Evolutionary conservation across 23 tunicate species (phyloP).

Genomic region (Ciona savignyi): DNA sequence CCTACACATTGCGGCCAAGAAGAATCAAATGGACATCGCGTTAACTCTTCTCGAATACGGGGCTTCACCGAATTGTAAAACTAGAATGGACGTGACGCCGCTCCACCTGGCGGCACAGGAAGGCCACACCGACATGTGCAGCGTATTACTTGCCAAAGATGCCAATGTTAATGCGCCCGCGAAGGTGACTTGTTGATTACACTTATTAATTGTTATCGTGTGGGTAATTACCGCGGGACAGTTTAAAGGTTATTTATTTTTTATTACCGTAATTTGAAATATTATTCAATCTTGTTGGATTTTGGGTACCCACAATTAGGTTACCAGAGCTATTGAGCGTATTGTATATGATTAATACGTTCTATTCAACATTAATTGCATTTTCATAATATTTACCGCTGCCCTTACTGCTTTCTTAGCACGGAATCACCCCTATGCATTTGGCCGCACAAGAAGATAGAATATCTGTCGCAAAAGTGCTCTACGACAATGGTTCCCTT

Average conservation of each 20-base stretch:
- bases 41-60: conserved; percentile 79
- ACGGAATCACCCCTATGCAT: conserved; percentile 93
- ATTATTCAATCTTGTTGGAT: not conserved
- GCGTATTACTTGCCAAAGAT: conserved; percentile 71
- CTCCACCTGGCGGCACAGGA: conserved; percentile 82
- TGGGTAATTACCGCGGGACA: no score
- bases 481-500: conserved; percentile 74
- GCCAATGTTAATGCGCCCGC: conserved; percentile 79
- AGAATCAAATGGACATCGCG: conserved; percentile 90
- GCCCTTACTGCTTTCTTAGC: no score
- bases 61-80: conserved; percentile 57
- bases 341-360: no score
- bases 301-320: no score
- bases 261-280: not conserved
- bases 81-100: conserved; percentile 82
- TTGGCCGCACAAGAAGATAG: conserved; percentile 93
- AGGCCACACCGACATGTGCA: conserved; percentile 90
- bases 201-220: no score
- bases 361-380: no score
- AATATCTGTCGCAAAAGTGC: conserved; percentile 71
- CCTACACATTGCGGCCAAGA: conserved; percentile 85
- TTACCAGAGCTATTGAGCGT: no score
- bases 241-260: not conserved
- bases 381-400: no score
- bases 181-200: no score